Evolutionary conservation across 2,888 invertebrate genomes (phyloP).

Genomic region (Pyrocoelia pectoralis): DNA sequence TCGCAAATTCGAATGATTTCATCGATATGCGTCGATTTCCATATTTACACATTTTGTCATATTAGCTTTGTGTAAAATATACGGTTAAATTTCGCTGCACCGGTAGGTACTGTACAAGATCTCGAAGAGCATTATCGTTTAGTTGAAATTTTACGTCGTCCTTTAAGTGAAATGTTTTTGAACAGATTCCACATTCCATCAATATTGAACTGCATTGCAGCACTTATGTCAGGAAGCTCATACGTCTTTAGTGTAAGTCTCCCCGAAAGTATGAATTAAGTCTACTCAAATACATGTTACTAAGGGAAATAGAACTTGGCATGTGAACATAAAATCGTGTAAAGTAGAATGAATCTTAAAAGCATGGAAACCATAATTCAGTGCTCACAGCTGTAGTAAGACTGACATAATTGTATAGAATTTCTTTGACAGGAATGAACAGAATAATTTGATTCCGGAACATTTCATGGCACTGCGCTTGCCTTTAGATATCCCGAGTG

Average conservation of each 20-base stretch:
- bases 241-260: neutral
- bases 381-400: slow-evolving; percentile 37
- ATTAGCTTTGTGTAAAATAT: too few species aligned
- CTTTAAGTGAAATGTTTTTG: slow-evolving; percentile 12
- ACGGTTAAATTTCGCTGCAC: too few species aligned
- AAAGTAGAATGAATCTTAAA: slow-evolving; percentile 12
- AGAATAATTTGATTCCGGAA: slow-evolving; percentile 55
- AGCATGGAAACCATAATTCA: slow-evolving; percentile 25
- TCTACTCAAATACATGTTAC: slow-evolving; percentile 2
- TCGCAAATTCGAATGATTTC: slow-evolving; percentile 50
- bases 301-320: slow-evolving; percentile 11
- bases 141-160: neutral
- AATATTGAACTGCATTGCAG: slow-evolving; percentile 23
- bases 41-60: too few species aligned
- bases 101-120: neutral
- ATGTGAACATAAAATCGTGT: slow-evolving; percentile 18
- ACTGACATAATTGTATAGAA: slow-evolving; percentile 52
- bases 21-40: slow-evolving; percentile 47
- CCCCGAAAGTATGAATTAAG: neutral
- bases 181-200: neutral
- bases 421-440: slow-evolving; percentile 53
- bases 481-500: slow-evolving; percentile 21
- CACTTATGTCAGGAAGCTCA: slow-evolving; percentile 7
- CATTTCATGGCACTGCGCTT: neutral
- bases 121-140: neutral